These are phyloP conservation scores for Araneus ventricosus DNA, from an alignment of 1,140 invertebrate genomes.

Conservation along the genomic window DNA sequence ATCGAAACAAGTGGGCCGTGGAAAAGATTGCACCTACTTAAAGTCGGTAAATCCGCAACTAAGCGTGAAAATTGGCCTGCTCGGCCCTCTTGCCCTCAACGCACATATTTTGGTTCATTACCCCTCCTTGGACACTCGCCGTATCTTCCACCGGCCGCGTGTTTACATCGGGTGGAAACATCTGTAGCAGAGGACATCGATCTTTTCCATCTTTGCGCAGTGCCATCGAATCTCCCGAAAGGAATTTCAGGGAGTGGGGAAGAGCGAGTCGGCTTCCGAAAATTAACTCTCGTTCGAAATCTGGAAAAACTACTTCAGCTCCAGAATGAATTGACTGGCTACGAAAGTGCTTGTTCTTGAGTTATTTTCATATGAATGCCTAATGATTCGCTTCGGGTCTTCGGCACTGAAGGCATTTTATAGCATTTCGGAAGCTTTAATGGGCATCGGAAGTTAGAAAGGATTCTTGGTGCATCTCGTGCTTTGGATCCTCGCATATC, in stretches of 20 bases:
- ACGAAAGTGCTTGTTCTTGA: neutral
- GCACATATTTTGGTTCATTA: constrained; percentile 70
- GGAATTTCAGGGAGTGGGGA: constrained; percentile 32
- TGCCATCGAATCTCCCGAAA: neutral
- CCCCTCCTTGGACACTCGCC: constrained; percentile 31
- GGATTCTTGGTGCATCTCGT: no score
- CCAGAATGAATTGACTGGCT: neutral
- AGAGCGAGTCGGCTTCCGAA: constrained; percentile 3
- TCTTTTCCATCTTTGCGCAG: constrained; percentile 38
- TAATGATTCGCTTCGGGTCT: no score
- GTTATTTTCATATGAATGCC: neutral
- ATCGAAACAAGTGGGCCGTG: constrained; percentile 71
- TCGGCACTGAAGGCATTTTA: no score
- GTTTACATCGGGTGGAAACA: neutral
- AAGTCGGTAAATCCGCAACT: constrained; percentile 14
- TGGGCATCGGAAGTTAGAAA: no score
- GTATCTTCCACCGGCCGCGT: no score
- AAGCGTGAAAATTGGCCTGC: constrained; percentile 71
- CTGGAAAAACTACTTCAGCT: constrained; percentile 19
- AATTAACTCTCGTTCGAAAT: constrained; percentile 12
- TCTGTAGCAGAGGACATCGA: constrained; percentile 32
- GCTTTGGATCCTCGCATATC: no score
- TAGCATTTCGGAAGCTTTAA: no score
- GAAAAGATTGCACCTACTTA: constrained; percentile 72
- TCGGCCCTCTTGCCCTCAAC: constrained; percentile 58